Evolutionary conservation across 2,888 invertebrate species (phyloP), one percentile per base, ranked within the genome.

Genomic region (Heliconius ismenius): DNA sequence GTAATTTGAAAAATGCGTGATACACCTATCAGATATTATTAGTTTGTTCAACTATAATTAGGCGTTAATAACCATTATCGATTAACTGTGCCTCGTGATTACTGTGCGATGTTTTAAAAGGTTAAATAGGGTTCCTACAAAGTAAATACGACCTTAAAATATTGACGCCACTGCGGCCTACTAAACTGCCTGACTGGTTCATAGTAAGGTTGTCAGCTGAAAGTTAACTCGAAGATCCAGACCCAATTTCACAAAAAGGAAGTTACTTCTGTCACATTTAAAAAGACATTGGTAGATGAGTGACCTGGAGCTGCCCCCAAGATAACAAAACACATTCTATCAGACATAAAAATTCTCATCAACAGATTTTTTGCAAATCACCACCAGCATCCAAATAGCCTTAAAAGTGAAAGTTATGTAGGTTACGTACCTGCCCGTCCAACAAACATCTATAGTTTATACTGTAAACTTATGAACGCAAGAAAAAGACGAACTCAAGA

Each of bases 381-480:
- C 62, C 15, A 49, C 68, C 39, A 39, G 2, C 32, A 74, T 73
- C 73, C 65, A 54, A 70, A 73, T 63, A 62, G 77, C 72, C 69
- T 76, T 75, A 76, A 80, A 81, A 81, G 79, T 79, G 80, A 81
- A 79, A 81, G 79, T 78, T 76, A 75, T 75, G 77, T 79, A 72
- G 77, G 80, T 76, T 74, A 76, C 77, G 62, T 58, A 70, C 58
- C 70, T 70, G 69, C 74, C 28, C 73, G 75, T 76, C 60, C 75
- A n/a, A n/a, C n/a, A n/a, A n/a, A n/a, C n/a, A n/a, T n/a, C n/a
- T n/a, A 64, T 60, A 65, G 60, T 69, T 60, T 54, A 58, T 32
- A 58, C 36, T 26, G 43, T 43, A 28, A 7, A 39, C 32, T 68
- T 15, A 43, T 36, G 32, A 26, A 39, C 24, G 39, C 26, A 73